phyloP scores from a whole-genome alignment of 2,888 invertebrate genomes.

The Biston betularia region DNA sequence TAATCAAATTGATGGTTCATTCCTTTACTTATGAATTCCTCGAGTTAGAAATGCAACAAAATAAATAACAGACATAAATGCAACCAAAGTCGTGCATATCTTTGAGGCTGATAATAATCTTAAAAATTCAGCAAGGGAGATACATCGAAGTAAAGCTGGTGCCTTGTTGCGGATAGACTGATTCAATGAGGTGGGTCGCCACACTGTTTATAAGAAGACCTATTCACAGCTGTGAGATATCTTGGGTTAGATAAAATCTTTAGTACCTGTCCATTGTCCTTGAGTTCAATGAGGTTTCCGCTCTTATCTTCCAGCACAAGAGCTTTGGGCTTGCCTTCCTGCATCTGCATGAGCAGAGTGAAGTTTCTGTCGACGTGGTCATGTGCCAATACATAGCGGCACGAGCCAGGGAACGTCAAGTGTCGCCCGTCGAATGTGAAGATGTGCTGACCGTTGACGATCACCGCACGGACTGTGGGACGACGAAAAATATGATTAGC shows the following conservation, averaged over 20 bases:
- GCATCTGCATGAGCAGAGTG: conserved; percentile 90
- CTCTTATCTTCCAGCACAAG: conserved; percentile 90
- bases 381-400: conserved; percentile 93
- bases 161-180: too few relatives aligned
- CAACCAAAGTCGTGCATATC: too few relatives aligned
- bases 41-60: too few relatives aligned
- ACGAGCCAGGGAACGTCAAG: conserved; percentile 92
- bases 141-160: too few relatives aligned
- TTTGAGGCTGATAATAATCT: too few relatives aligned
- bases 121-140: too few relatives aligned
- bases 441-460: conserved; percentile 93
- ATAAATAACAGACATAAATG: too few relatives aligned
- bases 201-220: too few relatives aligned
- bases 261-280: conserved; percentile 87
- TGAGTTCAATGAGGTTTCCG: conserved; percentile 88
- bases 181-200: too few relatives aligned
- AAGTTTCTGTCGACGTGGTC: conserved; percentile 96
- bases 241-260: background rate
- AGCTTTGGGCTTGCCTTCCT: conserved; percentile 89
- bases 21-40: too few relatives aligned
- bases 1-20: background rate
- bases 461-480: conserved; percentile 87
- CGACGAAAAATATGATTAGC: background rate
- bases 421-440: conserved; percentile 96
- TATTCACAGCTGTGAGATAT: too few relatives aligned